These are phyloP conservation scores for Naja naja DNA, from an alignment of 2,113 vertebrate species.

Conservation along the genomic window DNA sequence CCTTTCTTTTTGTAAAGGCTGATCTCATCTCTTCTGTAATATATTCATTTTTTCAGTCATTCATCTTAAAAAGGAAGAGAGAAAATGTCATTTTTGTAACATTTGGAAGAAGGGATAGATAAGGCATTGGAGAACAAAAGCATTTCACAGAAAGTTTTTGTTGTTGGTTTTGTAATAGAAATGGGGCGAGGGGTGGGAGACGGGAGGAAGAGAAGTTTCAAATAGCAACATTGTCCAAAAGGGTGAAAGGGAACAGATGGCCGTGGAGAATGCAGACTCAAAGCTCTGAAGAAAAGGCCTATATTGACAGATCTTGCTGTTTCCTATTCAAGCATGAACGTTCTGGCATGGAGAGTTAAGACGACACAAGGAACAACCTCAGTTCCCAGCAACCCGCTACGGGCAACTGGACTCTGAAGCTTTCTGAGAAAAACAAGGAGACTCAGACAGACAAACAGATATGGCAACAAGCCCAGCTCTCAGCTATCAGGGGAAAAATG, in stretches of 20 bases:
- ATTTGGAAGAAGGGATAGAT: slow-evolving; percentile 34
- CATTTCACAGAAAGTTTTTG: slow-evolving; percentile 49
- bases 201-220: slow-evolving; percentile 71
- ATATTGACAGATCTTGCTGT: slow-evolving; percentile 79
- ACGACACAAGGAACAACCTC: slow-evolving; percentile 67
- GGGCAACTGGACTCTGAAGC: slow-evolving; percentile 63
- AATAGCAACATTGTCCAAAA: slow-evolving; percentile 83
- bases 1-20: not conserved
- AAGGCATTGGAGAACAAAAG: slow-evolving; percentile 32
- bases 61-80: slow-evolving; percentile 36
- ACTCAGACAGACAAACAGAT: slow-evolving; percentile 67
- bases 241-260: slow-evolving; percentile 84
- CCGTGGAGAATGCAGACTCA: slow-evolving; percentile 78
- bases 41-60: slow-evolving; percentile 19
- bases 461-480: slow-evolving; percentile 62
- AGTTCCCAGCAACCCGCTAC: slow-evolving; percentile 71
- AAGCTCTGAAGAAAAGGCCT: slow-evolving; percentile 72
- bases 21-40: slow-evolving; percentile 49
- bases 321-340: slow-evolving; percentile 74
- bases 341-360: slow-evolving; percentile 70
- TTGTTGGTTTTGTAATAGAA: slow-evolving; percentile 42
- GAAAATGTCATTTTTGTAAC: slow-evolving; percentile 51
- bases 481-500: slow-evolving; percentile 37
- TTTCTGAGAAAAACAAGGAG: slow-evolving; percentile 65
- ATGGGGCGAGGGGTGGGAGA: slow-evolving; percentile 40